Percentiles rank a stretch among this genome's conserved stretches.
phyloP scores from a whole-genome alignment of 2,113 vertebrate genomes.

The Macrotis lagotis region DNA sequence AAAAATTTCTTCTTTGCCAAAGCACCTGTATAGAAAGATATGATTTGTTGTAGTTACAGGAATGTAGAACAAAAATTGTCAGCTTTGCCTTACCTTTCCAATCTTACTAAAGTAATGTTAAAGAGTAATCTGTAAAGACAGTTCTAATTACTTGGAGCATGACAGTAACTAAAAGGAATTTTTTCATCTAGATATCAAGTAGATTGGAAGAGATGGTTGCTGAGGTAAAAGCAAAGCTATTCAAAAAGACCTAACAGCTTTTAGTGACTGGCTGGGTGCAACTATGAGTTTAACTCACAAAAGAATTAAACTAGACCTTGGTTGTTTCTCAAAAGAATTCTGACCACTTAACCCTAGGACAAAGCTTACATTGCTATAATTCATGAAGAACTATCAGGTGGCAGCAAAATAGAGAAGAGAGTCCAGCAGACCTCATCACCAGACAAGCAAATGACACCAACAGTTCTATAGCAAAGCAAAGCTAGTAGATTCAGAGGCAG shows the following conservation, averaged over 20 bases:
- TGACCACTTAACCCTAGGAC: neutral
- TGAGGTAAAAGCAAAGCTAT: neutral
- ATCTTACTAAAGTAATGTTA: neutral
- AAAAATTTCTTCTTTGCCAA: neutral
- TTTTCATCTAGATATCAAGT: neutral
- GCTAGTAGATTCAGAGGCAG: neutral
- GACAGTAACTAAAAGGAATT: neutral
- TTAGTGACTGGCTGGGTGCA: neutral
- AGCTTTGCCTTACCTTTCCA: neutral
- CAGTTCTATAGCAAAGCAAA: neutral
- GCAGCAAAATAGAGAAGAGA: neutral
- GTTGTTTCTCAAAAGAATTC: neutral
- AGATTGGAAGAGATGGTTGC: neutral
- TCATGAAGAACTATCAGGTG: neutral
- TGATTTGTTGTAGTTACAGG: neutral
- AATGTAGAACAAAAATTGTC: neutral
- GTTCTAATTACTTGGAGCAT: neutral
- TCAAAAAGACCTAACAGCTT: neutral
- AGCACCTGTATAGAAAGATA: neutral
- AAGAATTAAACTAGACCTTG: neutral
- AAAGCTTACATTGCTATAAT: neutral
- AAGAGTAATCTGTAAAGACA: neutral
- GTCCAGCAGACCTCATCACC: neutral
- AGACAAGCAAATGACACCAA: neutral
- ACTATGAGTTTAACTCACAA: neutral